Evolutionary conservation across 2,888 invertebrate genomes (phyloP).

Genomic region (Rosalia funebris): DNA sequence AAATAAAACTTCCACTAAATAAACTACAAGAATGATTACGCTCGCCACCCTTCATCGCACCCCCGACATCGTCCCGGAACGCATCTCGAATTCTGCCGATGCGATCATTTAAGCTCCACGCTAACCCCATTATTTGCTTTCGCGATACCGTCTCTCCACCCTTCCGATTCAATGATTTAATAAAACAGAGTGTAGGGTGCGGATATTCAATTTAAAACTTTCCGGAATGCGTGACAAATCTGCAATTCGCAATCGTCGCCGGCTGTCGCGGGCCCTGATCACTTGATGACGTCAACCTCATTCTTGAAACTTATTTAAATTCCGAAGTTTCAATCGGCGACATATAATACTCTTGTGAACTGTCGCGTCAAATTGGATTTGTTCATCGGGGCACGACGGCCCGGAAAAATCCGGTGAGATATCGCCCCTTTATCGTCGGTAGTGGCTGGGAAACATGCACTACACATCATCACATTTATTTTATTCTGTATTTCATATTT

Average conservation of each 20-base stretch:
- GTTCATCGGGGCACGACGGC: background rate
- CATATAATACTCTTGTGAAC: slow-evolving; percentile 35
- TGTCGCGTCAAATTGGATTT: slow-evolving; percentile 18
- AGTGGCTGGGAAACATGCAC: no score
- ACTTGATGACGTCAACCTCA: slow-evolving; percentile 55
- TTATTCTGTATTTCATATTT: no score
- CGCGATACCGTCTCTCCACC: slow-evolving; percentile 38
- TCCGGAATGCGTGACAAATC: slow-evolving; percentile 63
- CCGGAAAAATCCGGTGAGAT: no score
- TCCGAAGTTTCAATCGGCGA: slow-evolving; percentile 58
- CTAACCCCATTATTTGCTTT: slow-evolving; percentile 20
- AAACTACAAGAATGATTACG: slow-evolving; percentile 37
- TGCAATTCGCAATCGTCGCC: slow-evolving; percentile 61
- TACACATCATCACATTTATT: no score
- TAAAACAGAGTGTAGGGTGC: slow-evolving; percentile 58
- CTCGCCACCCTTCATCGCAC: slow-evolving; percentile 19
- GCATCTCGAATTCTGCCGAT: slow-evolving; percentile 9
- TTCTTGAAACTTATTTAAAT: slow-evolving; percentile 59
- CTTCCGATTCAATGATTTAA: slow-evolving; percentile 60
- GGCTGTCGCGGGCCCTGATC: slow-evolving; percentile 45
- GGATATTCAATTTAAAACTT: slow-evolving; percentile 64
- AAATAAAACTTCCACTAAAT: slow-evolving; percentile 42
- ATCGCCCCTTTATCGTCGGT: no score
- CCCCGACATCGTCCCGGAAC: slow-evolving; percentile 1
- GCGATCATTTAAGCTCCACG: slow-evolving; percentile 15